Evolutionary conservation across 1,140 invertebrate species (phyloP).

Genomic region (Agrypnia vestita): DNA sequence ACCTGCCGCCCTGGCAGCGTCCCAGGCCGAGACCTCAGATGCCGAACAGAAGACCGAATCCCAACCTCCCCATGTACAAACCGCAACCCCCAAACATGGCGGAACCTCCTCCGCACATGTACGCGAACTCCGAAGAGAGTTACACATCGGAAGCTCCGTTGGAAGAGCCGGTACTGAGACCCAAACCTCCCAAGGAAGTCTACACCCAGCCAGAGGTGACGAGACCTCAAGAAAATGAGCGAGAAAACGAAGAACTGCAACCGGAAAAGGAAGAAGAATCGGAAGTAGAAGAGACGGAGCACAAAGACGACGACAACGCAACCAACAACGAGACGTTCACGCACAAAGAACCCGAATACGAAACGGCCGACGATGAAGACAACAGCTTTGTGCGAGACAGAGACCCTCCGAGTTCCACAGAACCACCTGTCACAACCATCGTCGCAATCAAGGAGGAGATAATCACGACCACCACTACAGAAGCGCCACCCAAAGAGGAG

Average conservation of each 20-base stretch:
- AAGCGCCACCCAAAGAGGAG: slow-evolving; percentile 61
- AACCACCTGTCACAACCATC: slow-evolving; percentile 54
- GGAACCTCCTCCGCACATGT: slow-evolving; percentile 10
- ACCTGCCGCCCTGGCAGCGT: slow-evolving; percentile 76
- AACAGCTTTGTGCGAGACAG: slow-evolving; percentile 40
- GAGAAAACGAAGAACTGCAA: slow-evolving; percentile 6
- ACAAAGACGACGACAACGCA: slow-evolving; percentile 65
- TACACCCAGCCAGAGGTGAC: slow-evolving; percentile 1
- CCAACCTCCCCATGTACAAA: slow-evolving; percentile 68
- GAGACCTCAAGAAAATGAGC: slow-evolving; percentile 5
- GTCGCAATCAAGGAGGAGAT: slow-evolving; percentile 38
- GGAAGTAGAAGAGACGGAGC: slow-evolving; percentile 62
- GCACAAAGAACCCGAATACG: slow-evolving; percentile 60
- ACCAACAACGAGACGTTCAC: slow-evolving; percentile 57
- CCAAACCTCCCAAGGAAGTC: slow-evolving; percentile 39
- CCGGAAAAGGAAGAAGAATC: slow-evolving; percentile 17
- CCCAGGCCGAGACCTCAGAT: slow-evolving; percentile 70
- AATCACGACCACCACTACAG: slow-evolving; percentile 55
- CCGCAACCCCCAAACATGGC: slow-evolving; percentile 61
- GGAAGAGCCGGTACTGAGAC: slow-evolving; percentile 34
- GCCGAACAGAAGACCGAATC: slow-evolving; percentile 68
- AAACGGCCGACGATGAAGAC: slow-evolving; percentile 29
- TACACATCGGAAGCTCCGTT: slow-evolving; percentile 57
- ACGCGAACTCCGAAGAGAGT: slow-evolving; percentile 17
- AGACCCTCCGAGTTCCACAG: slow-evolving; percentile 41